Evolutionary conservation across 2,888 invertebrate species (phyloP).

Genomic region (Stenodera caucasica): DNA sequence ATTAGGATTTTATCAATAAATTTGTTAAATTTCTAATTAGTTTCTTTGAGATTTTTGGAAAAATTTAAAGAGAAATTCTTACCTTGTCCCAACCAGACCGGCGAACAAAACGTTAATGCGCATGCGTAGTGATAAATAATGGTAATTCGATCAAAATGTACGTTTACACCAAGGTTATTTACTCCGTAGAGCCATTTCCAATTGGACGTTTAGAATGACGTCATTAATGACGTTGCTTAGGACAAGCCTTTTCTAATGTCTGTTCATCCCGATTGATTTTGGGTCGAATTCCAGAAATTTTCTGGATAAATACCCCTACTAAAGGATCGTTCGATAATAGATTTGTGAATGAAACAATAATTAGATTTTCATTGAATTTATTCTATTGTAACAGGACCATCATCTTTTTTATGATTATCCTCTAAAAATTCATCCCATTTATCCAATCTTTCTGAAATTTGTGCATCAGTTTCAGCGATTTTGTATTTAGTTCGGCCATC

Average conservation of each 20-base stretch:
- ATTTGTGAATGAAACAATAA: not conserved
- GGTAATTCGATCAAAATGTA: not conserved
- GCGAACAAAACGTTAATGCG: conserved; percentile 67
- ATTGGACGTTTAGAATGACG: not conserved
- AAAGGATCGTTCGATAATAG: not conserved
- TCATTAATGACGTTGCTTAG: not conserved
- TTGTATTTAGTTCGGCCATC: conserved; percentile 89
- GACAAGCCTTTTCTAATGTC: not conserved
- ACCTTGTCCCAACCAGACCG: conserved; percentile 56
- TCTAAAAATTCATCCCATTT: conserved; percentile 88
- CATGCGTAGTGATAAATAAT: conserved; percentile 17
- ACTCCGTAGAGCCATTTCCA: no score
- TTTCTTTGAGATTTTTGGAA: conserved; percentile 9
- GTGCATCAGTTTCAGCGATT: conserved; percentile 87
- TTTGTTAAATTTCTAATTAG: not conserved
- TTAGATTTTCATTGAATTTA: not conserved
- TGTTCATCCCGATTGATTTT: no score
- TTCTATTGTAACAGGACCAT: not conserved
- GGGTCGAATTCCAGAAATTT: no score
- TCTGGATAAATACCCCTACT: not conserved
- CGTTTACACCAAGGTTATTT: no score
- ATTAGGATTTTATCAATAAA: not conserved
- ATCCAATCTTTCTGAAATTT: conserved; percentile 75
- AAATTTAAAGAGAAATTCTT: conserved; percentile 33
- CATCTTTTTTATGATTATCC: conserved; percentile 53